Evolutionary conservation across 2,888 invertebrate species (phyloP).

Genomic region (Conchocele bisecta): DNA sequence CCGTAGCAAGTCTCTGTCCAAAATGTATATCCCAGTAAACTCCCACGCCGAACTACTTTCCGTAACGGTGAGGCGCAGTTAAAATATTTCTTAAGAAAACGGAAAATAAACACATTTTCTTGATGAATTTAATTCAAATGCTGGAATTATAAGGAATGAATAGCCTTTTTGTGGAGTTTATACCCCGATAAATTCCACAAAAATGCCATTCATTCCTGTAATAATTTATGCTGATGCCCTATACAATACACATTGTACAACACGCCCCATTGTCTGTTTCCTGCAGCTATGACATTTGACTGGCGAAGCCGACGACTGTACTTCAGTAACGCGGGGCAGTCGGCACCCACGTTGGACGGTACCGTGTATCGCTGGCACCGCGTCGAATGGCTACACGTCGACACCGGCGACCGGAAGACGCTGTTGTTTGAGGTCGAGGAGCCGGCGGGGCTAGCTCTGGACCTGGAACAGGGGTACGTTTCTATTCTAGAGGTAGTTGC

Average conservation of each 20-base stretch:
- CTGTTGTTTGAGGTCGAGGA: constrained; percentile 66
- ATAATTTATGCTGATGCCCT: no score
- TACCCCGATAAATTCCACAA: no score
- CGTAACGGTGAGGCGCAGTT: no score
- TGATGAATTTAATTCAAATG: no score
- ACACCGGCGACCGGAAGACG: constrained; percentile 61
- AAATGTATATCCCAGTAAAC: no score
- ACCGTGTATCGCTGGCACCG: constrained; percentile 72
- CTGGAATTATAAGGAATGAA: no score
- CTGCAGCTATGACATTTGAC: constrained; percentile 72
- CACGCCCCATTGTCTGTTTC: background rate
- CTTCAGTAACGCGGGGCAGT: constrained; percentile 75
- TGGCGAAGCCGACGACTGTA: constrained; percentile 70
- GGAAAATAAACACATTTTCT: no score
- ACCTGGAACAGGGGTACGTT: constrained; percentile 62
- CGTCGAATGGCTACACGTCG: constrained; percentile 72
- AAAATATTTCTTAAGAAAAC: no score
- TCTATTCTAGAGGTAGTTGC: background rate
- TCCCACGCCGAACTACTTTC: no score
- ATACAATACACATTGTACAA: background rate
- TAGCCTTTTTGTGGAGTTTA: no score
- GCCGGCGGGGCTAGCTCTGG: constrained; percentile 69
- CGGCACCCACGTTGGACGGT: constrained; percentile 63
- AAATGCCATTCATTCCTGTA: no score
- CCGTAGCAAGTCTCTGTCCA: no score